A percentile compares a stretch with the other conserved stretches of the same genome.
phyloP scores from a whole-genome alignment of 2,113 vertebrate species.

The Actinemys pallida region DNA sequence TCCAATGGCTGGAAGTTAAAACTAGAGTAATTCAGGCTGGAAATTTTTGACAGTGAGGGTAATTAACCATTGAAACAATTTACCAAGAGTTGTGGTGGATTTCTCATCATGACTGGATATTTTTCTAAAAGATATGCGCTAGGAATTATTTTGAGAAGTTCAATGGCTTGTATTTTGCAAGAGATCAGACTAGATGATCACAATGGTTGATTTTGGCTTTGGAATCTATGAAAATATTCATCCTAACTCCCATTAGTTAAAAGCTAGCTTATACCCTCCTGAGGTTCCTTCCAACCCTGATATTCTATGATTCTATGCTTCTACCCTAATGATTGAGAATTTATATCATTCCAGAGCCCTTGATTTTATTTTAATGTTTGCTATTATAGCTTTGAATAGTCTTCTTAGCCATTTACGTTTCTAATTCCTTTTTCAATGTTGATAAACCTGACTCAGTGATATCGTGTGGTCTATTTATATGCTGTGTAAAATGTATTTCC shows the following conservation, averaged over 20 bases:
- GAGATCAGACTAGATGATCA: neutral
- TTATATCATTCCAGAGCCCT: neutral
- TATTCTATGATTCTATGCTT: too few relatives aligned
- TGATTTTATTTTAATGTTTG: neutral
- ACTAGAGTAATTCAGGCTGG: neutral
- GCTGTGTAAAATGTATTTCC: neutral
- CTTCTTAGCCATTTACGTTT: neutral
- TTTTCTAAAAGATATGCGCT: neutral
- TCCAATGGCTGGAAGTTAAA: neutral
- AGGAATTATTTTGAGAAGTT: neutral
- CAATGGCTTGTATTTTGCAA: neutral
- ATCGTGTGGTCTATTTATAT: rapidly evolving
- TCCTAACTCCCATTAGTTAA: rapidly evolving
- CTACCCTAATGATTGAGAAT: neutral
- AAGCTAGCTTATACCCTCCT: neutral
- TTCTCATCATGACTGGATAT: neutral
- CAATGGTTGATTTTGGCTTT: too few relatives aligned
- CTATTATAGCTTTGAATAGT: neutral
- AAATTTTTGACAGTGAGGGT: neutral
- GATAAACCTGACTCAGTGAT: neutral
- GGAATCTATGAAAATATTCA: neutral
- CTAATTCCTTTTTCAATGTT: neutral
- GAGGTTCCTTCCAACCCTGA: too few relatives aligned
- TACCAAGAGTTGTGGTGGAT: neutral
- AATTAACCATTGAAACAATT: neutral